Evolutionary conservation across 2,113 vertebrate species (phyloP), one percentile per base, ranked within the genome.

Genomic region (Aegotheles bennettii): DNA sequence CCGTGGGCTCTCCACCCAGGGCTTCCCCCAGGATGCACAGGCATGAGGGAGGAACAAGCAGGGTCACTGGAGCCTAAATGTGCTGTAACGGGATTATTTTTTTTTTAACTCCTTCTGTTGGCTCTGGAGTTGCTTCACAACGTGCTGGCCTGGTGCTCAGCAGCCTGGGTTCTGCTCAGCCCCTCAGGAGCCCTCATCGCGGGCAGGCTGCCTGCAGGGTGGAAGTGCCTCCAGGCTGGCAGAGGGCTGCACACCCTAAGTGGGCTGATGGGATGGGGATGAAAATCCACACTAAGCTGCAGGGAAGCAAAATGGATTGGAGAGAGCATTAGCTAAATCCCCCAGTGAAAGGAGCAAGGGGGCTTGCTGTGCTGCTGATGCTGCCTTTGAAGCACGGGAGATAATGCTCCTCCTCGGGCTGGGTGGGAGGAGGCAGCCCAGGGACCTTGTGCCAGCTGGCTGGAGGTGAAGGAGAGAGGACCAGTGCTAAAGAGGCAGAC

Each of bases 271-370:
- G 84, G 79, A 89, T 16, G 64, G 71, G 76, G 47, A 75, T 81
- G 86, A 86, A 96, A 94, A 96, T 95, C 91, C 94, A 90, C 15
- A 2, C 68, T 92, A 90, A 95, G 94, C 94, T 63, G 60, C 76
- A 29, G 93, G 64, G 76, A 89, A 92, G 91, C 54, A 93, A 93
- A 96, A 84, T 90, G 95, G 95, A 92, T 93, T 96, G 96, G 73
- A 90, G 83, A 89, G 29, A 93, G 91, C 95, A 89, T 94, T 96
- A 95, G 60, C 80, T 84, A 96, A 94, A 97, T 93, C 91, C 68
- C 43, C 14, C 10, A 0, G 68, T 36, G 86, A 60, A 93, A 93
- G 89, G 80, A 95, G 86, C 83, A 95, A 95, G 68, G 76, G 91
- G 80, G 76, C 75, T 90, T 11, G 64, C 79, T 50, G 79, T 65